Conservation (phyloP, 2,113 vertebrate species). For the Lagopus muta region DNA sequence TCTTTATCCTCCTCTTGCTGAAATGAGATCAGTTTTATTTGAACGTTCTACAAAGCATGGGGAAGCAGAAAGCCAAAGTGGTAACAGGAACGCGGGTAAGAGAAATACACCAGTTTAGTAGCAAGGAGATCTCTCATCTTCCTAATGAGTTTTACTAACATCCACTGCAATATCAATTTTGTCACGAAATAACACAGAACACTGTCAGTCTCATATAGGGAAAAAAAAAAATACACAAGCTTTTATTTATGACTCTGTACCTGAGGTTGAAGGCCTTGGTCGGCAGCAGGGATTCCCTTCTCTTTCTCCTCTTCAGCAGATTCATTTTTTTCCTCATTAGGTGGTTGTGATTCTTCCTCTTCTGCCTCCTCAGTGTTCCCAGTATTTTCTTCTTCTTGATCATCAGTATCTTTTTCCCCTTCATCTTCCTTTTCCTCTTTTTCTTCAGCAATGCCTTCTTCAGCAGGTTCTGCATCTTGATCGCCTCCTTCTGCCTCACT, state of each 20-base stretch:
- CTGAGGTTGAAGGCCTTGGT: slow-evolving; percentile 85
- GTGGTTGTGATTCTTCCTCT: slow-evolving; percentile 60
- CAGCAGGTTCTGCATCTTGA: slow-evolving; percentile 46
- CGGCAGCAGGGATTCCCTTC: slow-evolving; percentile 49
- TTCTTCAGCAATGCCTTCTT: slow-evolving; percentile 68
- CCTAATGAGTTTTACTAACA: neutral
- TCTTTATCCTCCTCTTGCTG: slow-evolving; percentile 79
- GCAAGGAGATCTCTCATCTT: neutral
- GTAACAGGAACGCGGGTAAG: neutral
- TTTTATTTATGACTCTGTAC: slow-evolving; percentile 67
- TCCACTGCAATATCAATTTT: neutral
- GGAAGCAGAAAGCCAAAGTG: neutral
- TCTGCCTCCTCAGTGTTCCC: slow-evolving; percentile 63
- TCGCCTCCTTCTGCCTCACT: slow-evolving; percentile 34
- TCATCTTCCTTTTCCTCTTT: slow-evolving; percentile 64
- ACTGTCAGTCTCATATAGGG: neutral
- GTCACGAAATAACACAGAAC: neutral
- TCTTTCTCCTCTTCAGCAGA: slow-evolving; percentile 65
- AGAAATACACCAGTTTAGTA: neutral
- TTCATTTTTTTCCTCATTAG: slow-evolving; percentile 65
- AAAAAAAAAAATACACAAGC: no score
- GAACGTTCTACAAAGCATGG: neutral
- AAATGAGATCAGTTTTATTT: neutral
- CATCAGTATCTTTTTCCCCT: slow-evolving; percentile 64
- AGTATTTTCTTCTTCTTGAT: slow-evolving; percentile 61